Evolutionary conservation across 2,113 vertebrate genomes (phyloP).

Genomic region (Ursus arctos): DNA sequence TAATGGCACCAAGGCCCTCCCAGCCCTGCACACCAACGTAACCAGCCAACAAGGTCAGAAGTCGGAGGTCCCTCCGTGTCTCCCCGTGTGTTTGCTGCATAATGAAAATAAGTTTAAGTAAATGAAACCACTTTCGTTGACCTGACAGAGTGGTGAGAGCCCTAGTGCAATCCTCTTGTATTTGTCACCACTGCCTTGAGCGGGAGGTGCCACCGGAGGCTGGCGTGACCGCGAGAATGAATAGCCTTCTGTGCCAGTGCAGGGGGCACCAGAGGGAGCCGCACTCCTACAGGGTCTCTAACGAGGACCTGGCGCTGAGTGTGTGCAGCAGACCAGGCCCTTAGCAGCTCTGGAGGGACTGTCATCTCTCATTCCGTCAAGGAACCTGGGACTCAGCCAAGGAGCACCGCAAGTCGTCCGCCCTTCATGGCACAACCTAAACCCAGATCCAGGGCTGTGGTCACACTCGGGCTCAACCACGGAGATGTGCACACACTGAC

Average conservation of each 20-base stretch:
- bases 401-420: accelerated
- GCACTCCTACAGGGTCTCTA: accelerated
- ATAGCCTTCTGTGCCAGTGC: neutral
- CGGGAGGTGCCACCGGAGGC: accelerated
- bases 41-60: neutral
- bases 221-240: neutral
- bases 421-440: neutral
- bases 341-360: accelerated
- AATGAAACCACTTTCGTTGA: neutral
- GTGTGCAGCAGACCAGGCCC: accelerated
- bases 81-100: neutral
- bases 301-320: accelerated
- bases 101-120: neutral
- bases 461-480: neutral
- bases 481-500: neutral
- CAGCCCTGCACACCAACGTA: accelerated
- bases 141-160: no score
- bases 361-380: neutral
- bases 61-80: accelerated
- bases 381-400: neutral
- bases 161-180: neutral
- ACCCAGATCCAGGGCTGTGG: neutral
- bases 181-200: neutral
- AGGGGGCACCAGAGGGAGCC: neutral
- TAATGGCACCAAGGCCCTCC: accelerated